Percentiles rank a stretch among this genome's conserved stretches.
Evolutionary conservation across 1,140 invertebrate genomes (phyloP).

Genomic region (Drosophila sproati): DNA sequence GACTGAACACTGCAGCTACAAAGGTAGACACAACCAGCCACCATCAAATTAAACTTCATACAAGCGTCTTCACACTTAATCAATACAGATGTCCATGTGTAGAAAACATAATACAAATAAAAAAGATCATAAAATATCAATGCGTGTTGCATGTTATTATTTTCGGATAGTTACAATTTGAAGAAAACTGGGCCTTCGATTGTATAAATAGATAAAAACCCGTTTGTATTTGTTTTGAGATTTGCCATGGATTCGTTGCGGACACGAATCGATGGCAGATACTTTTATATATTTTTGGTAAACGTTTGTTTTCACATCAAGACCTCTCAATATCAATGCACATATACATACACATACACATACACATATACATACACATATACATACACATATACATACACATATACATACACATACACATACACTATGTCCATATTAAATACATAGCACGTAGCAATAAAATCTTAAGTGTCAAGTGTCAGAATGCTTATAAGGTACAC

Average conservation of each 20-base stretch:
- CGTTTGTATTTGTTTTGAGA: background rate
- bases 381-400: constrained; percentile 1
- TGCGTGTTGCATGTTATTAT: too few relatives aligned
- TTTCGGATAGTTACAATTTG: background rate
- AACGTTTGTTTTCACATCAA: constrained; percentile 23
- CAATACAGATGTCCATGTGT: background rate
- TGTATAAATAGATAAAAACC: background rate
- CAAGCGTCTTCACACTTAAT: background rate
- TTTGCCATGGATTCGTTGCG: background rate
- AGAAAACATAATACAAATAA: background rate
- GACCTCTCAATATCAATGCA: too few relatives aligned
- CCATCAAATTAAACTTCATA: background rate
- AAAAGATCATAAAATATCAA: background rate
- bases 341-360: constrained; percentile 2
- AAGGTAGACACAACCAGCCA: background rate
- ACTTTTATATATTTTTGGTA: constrained; percentile 48
- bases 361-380: background rate
- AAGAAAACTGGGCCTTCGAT: background rate
- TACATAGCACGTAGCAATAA: constrained; percentile 18
- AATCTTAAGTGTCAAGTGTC: constrained; percentile 40
- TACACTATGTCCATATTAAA: constrained; percentile 1
- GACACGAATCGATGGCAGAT: constrained; percentile 16
- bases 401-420: background rate
- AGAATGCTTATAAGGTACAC: constrained; percentile 32
- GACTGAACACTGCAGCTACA: background rate